Base-by-base conservation (phyloP, 2,113 vertebrate genomes). In the Irena cyanogastra region DNA sequence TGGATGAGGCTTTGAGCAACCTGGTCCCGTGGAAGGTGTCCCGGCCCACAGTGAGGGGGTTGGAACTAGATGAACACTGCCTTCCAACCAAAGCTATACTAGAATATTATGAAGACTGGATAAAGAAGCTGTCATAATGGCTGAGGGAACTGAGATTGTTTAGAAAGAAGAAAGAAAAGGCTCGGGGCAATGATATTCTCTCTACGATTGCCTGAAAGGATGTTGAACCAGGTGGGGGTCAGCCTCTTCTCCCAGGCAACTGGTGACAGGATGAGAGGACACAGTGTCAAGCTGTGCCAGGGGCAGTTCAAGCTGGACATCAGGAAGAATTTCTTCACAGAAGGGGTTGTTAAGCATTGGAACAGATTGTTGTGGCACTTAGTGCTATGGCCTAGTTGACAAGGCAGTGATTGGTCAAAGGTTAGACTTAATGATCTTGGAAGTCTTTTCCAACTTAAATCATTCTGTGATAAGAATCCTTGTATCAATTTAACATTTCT, bases 281-380 rank as follows among this genome's bases (percentile, higher is more conserved):
- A 17, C 2, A 9, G 59, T 19, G 23, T 52, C 33, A 53, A 21
- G 11, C 33, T 66, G 23, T 33, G 13, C 49, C 35, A 39, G 24
- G 20, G n/a, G 27, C 37, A 66, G 45, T 13, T 59, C 37, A 17
- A 27, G 23, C 17, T 0, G 0, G 20, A 45, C 7, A 30, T 11
- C 0, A 1, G 19, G 13, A 66, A 59, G 19, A 52, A 39, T 20
- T 28, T 9, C 3, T 24, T 74, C 44, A 33, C 0, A 1, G 52
- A 52, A 74, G 7, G 6, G 27, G 19, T 3, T 59, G 33, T 16
- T 35, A 52, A 39, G 19, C 45, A 21, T 8, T n/a, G 39, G 18
- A 66, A 66, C 7, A 39, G 45, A 30, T 6, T 39, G 28, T 12
- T 52, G 13, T 21, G 20, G 23, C 24, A 28, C 37, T 59, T 17